These are phyloP conservation scores for Melanotaenia pygmaea DNA, from an alignment of 2,797 vertebrate genomes.

Conservation along the genomic window DNA sequence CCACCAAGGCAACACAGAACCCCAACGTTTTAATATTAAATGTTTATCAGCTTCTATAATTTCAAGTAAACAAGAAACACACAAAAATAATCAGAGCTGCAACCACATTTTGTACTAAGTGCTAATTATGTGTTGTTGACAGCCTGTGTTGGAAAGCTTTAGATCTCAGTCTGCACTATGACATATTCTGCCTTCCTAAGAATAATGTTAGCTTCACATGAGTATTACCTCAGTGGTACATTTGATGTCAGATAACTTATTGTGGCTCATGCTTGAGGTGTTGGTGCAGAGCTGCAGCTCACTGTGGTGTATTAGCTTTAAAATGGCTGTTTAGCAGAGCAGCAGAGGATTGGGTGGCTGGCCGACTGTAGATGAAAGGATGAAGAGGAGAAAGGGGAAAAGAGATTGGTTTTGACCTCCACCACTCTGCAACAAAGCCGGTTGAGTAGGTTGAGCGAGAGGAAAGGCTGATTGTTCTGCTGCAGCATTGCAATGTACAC, in stretches of 20 bases:
- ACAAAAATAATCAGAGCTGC: not conserved
- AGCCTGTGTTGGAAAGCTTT: not conserved
- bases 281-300: not conserved
- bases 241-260: not conserved
- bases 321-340: constrained; percentile 27
- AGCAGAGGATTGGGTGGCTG: constrained; percentile 17
- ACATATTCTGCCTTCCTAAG: not conserved
- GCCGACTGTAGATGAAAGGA: constrained; percentile 25
- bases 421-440: constrained; percentile 52
- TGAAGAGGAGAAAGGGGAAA: constrained; percentile 40
- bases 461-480: constrained; percentile 17
- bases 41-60: not conserved
- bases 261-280: not conserved
- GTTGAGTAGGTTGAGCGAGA: constrained; percentile 44
- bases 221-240: too few relatives aligned
- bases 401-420: constrained; percentile 71
- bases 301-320: constrained; percentile 15
- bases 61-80: not conserved
- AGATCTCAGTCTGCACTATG: not conserved
- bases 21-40: not conserved
- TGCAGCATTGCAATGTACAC: not conserved
- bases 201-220: too few relatives aligned
- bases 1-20: not conserved
- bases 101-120: not conserved
- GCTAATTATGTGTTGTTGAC: constrained; percentile 6